Conservation (phyloP, 2,888 invertebrate species). For the Coelopa pilipes region DNA sequence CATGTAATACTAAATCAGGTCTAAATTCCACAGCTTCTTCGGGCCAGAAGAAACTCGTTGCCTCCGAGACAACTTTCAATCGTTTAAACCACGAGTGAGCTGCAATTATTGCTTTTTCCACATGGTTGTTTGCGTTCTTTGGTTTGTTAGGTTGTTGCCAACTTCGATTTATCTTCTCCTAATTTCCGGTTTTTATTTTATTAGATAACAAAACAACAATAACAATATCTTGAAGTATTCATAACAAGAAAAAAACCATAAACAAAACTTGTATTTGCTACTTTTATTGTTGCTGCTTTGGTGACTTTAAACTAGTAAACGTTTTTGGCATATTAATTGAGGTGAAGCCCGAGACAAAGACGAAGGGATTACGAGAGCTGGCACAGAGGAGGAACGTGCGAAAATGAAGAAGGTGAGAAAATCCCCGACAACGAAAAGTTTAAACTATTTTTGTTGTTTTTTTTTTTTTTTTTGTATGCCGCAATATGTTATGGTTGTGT, state of each 20-base stretch:
- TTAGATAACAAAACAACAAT: slow-evolving; percentile 1
- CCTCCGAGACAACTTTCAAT: too few relatives aligned
- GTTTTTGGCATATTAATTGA: slow-evolving; percentile 19
- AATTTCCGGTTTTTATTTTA: slow-evolving; percentile 15
- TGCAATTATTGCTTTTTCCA: too few relatives aligned
- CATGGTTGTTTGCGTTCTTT: too few relatives aligned
- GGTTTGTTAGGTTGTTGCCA: too few relatives aligned
- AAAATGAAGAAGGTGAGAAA: not conserved
- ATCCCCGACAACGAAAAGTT: not conserved
- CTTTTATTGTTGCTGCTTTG: not conserved
- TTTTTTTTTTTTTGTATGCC: too few relatives aligned
- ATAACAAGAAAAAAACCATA: not conserved
- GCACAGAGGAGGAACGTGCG: not conserved
- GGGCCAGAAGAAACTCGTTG: too few relatives aligned
- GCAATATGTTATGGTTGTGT: not conserved
- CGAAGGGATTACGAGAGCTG: not conserved
- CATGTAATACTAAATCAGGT: too few relatives aligned
- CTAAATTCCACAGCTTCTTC: too few relatives aligned
- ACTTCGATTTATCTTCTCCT: not conserved
- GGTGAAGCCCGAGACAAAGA: not conserved
- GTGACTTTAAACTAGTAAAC: slow-evolving; percentile 14
- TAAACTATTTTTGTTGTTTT: slow-evolving; percentile 4
- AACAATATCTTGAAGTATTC: not conserved
- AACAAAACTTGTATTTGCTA: not conserved
- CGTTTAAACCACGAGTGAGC: too few relatives aligned